Evolutionary conservation across 1,140 invertebrate species (phyloP).

Genomic region (Heliconius hermathena): DNA sequence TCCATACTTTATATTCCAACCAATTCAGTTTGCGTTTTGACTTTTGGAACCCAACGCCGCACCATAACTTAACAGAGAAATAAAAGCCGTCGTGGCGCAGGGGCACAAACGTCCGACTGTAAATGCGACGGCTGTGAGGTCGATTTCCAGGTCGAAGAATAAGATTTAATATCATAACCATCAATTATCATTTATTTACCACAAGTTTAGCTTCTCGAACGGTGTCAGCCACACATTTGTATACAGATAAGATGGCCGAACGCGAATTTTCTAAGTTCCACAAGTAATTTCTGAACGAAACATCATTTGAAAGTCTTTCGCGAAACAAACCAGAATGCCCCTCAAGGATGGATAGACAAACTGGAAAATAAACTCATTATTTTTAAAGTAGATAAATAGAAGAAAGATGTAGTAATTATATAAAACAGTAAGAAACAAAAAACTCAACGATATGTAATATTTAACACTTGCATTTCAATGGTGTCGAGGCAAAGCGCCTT

Average conservation of each 20-base stretch:
- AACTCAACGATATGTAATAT: too few relatives aligned
- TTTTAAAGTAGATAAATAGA: background rate
- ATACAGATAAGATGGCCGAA: background rate
- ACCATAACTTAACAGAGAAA: too few relatives aligned
- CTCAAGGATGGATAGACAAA: background rate
- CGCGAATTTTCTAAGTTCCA: background rate
- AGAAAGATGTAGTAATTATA: too few relatives aligned
- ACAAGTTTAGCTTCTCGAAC: background rate
- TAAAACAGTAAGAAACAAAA: too few relatives aligned
- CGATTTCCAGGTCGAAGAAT: background rate
- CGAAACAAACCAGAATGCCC: background rate
- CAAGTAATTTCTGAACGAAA: background rate
- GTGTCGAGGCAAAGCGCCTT: too few relatives aligned
- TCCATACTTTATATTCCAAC: too few relatives aligned
- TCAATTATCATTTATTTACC: background rate
- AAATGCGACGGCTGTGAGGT: background rate
- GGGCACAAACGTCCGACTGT: too few relatives aligned
- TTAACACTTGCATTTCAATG: too few relatives aligned
- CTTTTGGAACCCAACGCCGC: too few relatives aligned
- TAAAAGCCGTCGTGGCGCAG: background rate
- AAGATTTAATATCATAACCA: background rate
- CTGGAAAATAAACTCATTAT: background rate
- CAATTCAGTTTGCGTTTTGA: background rate
- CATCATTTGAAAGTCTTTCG: background rate
- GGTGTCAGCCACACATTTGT: background rate